phyloP scores from a whole-genome alignment of 2,797 vertebrate species.

The Acanthis flammea region DNA sequence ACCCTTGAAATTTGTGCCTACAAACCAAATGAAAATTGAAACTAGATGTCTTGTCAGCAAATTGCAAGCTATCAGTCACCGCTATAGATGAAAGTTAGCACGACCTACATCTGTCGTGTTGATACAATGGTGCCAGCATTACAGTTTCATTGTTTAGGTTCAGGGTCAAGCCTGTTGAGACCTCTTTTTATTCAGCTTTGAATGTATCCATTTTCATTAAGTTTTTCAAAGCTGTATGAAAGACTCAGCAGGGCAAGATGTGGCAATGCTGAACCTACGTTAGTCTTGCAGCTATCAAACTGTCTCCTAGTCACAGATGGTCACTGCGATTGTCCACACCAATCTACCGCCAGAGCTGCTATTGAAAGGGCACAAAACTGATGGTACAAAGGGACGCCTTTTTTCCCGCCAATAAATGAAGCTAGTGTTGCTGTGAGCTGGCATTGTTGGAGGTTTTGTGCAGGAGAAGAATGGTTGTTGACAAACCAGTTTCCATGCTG shows the following conservation, averaged over 20 bases:
- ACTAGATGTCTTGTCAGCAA: not conserved
- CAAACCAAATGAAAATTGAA: constrained; percentile 1
- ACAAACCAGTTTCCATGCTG: constrained; percentile 41
- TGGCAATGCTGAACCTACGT: not conserved
- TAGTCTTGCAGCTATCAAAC: constrained; percentile 4
- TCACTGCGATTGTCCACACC: constrained; percentile 11
- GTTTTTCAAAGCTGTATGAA: constrained; percentile 61
- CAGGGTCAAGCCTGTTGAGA: constrained; percentile 57
- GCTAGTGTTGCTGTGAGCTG: constrained; percentile 25
- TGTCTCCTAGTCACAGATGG: constrained; percentile 37
- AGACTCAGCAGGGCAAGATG: constrained; percentile 38
- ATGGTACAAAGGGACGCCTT: constrained; percentile 28
- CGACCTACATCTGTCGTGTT: constrained; percentile 49
- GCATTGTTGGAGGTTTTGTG: constrained; percentile 9
- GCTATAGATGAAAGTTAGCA: constrained; percentile 42
- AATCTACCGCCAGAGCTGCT: not conserved
- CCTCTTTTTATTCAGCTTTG: constrained; percentile 52
- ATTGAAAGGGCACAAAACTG: constrained; percentile 53
- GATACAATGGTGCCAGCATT: not conserved
- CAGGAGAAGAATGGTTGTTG: constrained; percentile 32
- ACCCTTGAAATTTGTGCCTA: not conserved
- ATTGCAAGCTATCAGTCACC: constrained; percentile 22
- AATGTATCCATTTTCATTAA: constrained; percentile 68
- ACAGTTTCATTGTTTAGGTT: constrained; percentile 49
- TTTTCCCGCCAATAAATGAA: constrained; percentile 10